Base-by-base conservation (phyloP, 2,797 vertebrate genomes). In the Capromys pilorides region DNA sequence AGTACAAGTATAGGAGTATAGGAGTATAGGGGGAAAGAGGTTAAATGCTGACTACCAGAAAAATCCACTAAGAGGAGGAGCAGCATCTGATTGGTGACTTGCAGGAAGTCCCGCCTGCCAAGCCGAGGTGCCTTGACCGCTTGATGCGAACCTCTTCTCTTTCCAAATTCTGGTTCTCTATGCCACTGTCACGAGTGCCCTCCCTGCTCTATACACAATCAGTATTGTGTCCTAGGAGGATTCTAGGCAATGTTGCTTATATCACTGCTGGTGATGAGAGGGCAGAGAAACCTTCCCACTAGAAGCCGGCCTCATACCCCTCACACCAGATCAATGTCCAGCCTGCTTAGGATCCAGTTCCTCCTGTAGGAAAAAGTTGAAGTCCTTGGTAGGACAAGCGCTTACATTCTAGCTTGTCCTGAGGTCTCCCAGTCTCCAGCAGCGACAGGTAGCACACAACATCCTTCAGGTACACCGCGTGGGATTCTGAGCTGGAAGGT, bases 341-440 rank as follows among this genome's bases (percentile, higher is more conserved):
- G 14, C 21, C 8, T 54, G 21, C 14, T 79, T 21, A 64, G 10
- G 33, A 39, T 41, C 21, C 8, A 24, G 51, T 19, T 33, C 73
- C 33, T 88, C 77, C 77, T 85, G 51, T 39, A 73, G 75, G 78
- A 61, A 89, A 88, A 73, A 73, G 41, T 0, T 5, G 41, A 59
- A 66, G 28, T 2, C 59, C 61, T n/a, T 71, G 71, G 12, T 7
- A 36, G 79, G 51, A n/a, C 31, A 26, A 64, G 59, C 93, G 99
- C 99, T 99, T 98, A 99, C 99, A 99, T 97, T 99, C 99, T 94
- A 99, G 98, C 97, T 99, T 99, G 98, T 99, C 99, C 94, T 99
- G 99, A 33, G 99, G 99, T 6, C 98, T 99, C 10, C 99, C 99
- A 7, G 98, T 98, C 98, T 99, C 99, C 97, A 99, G 98, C 94